Conservation (phyloP, 2,888 invertebrate genomes). For the Luperina testacea region DNA sequence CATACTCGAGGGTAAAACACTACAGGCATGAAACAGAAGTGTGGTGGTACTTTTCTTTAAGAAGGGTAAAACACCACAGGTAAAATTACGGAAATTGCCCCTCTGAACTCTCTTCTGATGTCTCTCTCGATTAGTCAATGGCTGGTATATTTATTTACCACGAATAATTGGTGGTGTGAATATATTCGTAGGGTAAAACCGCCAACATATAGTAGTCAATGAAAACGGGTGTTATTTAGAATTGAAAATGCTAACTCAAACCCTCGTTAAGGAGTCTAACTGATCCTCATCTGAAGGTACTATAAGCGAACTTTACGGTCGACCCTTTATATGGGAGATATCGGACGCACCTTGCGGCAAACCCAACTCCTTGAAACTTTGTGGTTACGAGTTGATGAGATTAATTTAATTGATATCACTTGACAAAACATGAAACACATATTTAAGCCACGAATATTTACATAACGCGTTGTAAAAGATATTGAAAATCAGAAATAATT, state of each 20-base stretch:
- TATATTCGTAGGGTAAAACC: background rate
- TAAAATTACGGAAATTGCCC: background rate
- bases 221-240: conserved; percentile 1
- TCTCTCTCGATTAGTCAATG: background rate
- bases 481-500: background rate
- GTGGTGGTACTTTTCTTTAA: too few relatives aligned
- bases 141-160: background rate
- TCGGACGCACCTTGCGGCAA: conserved; percentile 17
- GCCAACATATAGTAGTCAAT: background rate
- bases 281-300: conserved; percentile 24
- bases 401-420: conserved; percentile 20
- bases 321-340: conserved; percentile 5
- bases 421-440: conserved; percentile 5
- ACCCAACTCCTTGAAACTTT: conserved; percentile 27
- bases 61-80: too few relatives aligned
- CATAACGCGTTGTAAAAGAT: background rate
- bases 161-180: conserved; percentile 5
- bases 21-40: too few relatives aligned
- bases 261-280: conserved; percentile 19
- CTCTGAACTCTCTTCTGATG: background rate
- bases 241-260: conserved; percentile 19
- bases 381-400: conserved; percentile 5
- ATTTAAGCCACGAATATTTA: background rate
- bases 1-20: too few relatives aligned
- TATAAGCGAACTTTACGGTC: conserved; percentile 33